phyloP scores from a whole-genome alignment of 2,888 invertebrate species.

The Sarcophaga carnaria region DNA sequence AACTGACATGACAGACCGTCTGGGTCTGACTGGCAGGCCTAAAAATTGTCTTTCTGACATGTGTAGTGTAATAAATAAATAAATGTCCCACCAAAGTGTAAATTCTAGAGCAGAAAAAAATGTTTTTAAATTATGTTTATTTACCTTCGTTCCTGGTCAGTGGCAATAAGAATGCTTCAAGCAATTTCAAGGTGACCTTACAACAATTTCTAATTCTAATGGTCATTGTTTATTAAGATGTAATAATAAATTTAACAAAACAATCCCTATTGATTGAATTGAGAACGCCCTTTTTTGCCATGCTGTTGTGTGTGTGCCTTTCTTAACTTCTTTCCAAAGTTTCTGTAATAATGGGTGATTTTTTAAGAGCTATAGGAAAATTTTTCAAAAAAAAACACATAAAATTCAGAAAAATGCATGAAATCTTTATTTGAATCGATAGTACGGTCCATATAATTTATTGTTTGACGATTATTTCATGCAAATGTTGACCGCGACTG shows the following conservation, averaged over 20 bases:
- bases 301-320: no score
- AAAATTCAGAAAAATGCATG: no score
- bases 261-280: neutral
- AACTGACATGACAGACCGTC: slow-evolving; percentile 42
- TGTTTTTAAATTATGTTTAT: slow-evolving; percentile 40
- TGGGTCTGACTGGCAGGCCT: no score
- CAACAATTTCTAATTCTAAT: neutral
- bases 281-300: no score
- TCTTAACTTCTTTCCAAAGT: no score
- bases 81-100: neutral
- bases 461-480: no score
- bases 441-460: no score
- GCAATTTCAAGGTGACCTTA: neutral
- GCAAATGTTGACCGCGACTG: no score
- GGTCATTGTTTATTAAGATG: slow-evolving; percentile 54
- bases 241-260: slow-evolving; percentile 22
- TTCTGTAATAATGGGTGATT: no score
- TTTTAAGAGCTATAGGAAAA: no score
- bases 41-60: slow-evolving; percentile 35
- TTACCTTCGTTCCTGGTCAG: slow-evolving; percentile 36
- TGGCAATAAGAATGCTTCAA: slow-evolving; percentile 33
- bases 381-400: no score
- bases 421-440: no score
- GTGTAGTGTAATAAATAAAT: neutral
- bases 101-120: neutral